Conservation (phyloP, 1,140 invertebrate genomes). For the Bombus waltoni region DNA sequence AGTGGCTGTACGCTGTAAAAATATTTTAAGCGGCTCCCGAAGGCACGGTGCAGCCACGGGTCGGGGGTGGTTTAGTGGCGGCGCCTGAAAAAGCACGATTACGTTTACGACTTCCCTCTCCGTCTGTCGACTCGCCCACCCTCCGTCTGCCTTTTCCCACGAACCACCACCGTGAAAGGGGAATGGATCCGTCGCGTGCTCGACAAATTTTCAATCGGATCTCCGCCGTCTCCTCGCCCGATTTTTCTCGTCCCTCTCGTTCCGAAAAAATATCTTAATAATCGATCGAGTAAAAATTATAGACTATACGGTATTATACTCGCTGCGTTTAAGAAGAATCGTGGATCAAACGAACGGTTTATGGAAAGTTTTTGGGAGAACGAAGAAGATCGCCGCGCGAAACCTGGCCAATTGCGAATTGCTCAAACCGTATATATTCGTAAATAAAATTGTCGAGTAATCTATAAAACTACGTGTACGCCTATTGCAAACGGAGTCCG, state of each 20-base stretch:
- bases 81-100: conserved; percentile 70
- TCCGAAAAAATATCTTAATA: background rate
- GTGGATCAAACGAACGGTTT: background rate
- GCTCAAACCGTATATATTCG: background rate
- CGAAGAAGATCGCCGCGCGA: too few species aligned
- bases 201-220: conserved; percentile 37
- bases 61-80: conserved; percentile 54
- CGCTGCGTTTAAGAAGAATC: background rate
- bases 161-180: background rate
- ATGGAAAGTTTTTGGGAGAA: too few species aligned
- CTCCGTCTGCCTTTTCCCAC: conserved; percentile 8
- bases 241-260: background rate
- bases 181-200: background rate
- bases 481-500: background rate
- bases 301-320: background rate
- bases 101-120: conserved; percentile 65
- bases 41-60: conserved; percentile 16
- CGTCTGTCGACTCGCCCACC: conserved; percentile 31
- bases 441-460: background rate
- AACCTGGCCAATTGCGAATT: too few species aligned
- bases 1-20: conserved; percentile 56
- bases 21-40: conserved; percentile 66
- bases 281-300: background rate
- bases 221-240: background rate
- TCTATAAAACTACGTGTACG: background rate